Base-by-base conservation (phyloP, 2,797 vertebrate species). In the Neosalanx taihuensis region DNA sequence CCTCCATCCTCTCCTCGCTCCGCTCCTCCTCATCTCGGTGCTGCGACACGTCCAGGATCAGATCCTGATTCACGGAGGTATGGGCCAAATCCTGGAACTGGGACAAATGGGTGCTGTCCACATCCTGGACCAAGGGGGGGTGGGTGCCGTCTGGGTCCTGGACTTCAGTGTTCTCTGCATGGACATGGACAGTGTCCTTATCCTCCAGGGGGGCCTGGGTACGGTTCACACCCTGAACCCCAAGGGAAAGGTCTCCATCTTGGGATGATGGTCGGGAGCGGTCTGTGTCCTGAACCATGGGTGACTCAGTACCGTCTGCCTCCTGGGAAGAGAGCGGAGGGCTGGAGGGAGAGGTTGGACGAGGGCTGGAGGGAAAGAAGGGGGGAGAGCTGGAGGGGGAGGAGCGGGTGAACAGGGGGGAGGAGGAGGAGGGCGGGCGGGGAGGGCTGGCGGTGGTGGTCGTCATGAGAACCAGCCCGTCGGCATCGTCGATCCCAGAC, bases 1-100 rank as follows among this genome's bases (percentile, higher is more conserved):
- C 60, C 12, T 59, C 31, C 1, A 31, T 18, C 37, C 53, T 70
- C 51, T 78, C 76, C 46, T 49, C 4, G 33, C 64, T 66, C 64
- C 12, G 13, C 41, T 26, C 10, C 64, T 20, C 58, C 5, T 12
- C 58, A 10, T 10, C 58, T 60, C 58, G 26, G 20, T 20, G 58
- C 58, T 29, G 18, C 58, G 9, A 20, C 20, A 29, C 26, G 12
- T 60, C 58, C n/a, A 23, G 23, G 23, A 3, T 60, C 58, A 60
- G 20, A 29, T 60, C 58, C 58, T 12, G 20, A 9, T 18, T 5
- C 18, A 20, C 5, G 6, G 6, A 20, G 58, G 58, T 12, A 7
- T 20, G 58, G 26, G 7, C 58, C 29, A 60, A 6, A 60, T 10
- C 58, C 58, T 60, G 58, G 58, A 60, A 60, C 58, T 20, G 58